A percentile compares a stretch with the other conserved stretches of the same genome.
Evolutionary conservation across 1,140 invertebrate species (phyloP).

Genomic region (Drosophila serrata): DNA sequence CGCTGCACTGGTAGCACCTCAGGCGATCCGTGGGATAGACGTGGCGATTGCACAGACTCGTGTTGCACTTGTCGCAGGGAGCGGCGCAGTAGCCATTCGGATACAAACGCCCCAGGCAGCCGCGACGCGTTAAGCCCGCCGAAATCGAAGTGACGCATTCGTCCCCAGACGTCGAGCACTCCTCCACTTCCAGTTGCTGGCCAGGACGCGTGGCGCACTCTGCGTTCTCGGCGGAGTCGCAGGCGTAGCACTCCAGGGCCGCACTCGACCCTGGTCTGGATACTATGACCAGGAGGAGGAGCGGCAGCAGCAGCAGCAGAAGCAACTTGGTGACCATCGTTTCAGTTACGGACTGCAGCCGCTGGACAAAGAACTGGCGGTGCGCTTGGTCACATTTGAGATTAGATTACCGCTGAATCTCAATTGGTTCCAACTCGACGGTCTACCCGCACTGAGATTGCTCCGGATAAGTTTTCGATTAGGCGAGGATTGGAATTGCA

Average conservation of each 20-base stretch:
- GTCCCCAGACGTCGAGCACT: constrained; percentile 48
- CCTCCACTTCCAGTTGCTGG: constrained; percentile 74
- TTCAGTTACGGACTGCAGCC: constrained; percentile 12
- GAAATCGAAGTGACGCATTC: constrained; percentile 70
- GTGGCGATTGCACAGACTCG: constrained; percentile 72
- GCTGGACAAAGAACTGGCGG: constrained; percentile 2
- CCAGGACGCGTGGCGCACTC: constrained; percentile 75
- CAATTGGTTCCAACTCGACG: constrained; percentile 23
- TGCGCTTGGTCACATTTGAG: constrained; percentile 4
- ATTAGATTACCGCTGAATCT: constrained; percentile 36
- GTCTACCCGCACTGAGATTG: constrained; percentile 6
- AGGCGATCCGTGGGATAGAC: constrained; percentile 67
- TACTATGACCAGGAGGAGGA: not conserved
- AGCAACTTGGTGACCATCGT: constrained; percentile 17
- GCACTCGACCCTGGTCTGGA: constrained; percentile 1
- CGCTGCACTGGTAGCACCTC: constrained; percentile 76
- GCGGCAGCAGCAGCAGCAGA: not conserved
- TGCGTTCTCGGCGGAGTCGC: constrained; percentile 67
- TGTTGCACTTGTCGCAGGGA: constrained; percentile 68
- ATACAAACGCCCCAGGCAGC: constrained; percentile 61
- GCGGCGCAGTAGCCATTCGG: constrained; percentile 70
- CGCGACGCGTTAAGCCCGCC: constrained; percentile 68
- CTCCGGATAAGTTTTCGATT: constrained; percentile 11
- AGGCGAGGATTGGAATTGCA: constrained; percentile 6
- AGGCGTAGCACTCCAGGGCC: constrained; percentile 71